Percentiles rank a stretch among this genome's conserved stretches.
Evolutionary conservation across 2,113 vertebrate species (phyloP).

Genomic region (Pangasianodon gigas): DNA sequence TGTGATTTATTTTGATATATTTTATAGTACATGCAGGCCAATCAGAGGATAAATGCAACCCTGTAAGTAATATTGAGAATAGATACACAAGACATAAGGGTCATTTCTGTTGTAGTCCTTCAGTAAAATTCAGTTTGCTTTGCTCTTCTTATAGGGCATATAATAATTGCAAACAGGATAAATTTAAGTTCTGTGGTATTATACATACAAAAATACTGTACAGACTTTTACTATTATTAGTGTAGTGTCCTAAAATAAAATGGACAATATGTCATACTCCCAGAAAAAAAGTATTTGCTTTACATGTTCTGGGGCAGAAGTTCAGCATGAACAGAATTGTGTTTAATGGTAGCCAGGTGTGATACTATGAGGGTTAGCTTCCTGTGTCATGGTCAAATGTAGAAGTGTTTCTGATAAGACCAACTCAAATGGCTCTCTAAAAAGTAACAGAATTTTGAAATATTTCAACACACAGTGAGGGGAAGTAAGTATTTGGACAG

Average conservation of each 20-base stretch:
- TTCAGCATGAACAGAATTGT: no score
- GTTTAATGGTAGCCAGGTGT: no score
- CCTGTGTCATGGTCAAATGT: no score
- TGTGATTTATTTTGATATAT: background rate
- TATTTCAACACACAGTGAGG: no score
- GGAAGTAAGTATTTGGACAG: no score
- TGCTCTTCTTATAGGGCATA: background rate
- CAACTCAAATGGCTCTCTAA: no score
- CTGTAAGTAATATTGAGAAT: background rate
- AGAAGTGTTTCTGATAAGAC: no score
- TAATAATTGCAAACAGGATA: background rate
- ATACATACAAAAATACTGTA: background rate
- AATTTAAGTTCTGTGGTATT: background rate
- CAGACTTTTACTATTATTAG: background rate
- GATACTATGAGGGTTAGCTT: no score
- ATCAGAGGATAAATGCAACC: background rate
- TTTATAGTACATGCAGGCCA: background rate
- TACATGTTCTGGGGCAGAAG: background rate
- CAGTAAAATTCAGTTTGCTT: background rate
- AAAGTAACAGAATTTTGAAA: no score
- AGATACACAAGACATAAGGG: background rate
- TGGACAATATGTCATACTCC: background rate
- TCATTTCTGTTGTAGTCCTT: background rate
- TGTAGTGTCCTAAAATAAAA: background rate
- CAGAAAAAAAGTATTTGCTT: background rate